Evolutionary conservation across 2,113 vertebrate genomes (phyloP).

Genomic region (Laticauda colubrina): DNA sequence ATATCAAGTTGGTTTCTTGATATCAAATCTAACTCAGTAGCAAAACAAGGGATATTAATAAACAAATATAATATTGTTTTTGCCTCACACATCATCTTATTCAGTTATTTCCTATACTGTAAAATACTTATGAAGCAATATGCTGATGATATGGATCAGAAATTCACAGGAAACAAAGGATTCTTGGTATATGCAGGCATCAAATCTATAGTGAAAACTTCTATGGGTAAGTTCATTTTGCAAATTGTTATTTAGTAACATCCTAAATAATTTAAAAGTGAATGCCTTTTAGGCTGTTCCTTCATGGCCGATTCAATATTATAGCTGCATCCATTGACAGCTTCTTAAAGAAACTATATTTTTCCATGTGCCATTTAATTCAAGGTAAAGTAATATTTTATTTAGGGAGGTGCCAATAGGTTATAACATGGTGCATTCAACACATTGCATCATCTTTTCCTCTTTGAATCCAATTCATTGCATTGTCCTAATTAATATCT

Average conservation of each 20-base stretch:
- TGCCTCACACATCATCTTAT: background rate
- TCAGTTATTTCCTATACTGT: slow-evolving; percentile 81
- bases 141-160: slow-evolving; percentile 91
- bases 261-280: background rate
- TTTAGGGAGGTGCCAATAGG: background rate
- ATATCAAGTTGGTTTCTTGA: background rate
- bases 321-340: background rate
- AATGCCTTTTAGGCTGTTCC: background rate
- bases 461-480: background rate
- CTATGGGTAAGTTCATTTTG: slow-evolving; percentile 81
- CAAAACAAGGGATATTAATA: background rate
- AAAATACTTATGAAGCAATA: slow-evolving; percentile 98
- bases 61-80: background rate
- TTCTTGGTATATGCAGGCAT: slow-evolving; percentile 92
- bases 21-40: background rate
- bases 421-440: background rate
- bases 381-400: background rate
- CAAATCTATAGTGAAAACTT: slow-evolving; percentile 93
- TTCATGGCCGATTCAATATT: background rate
- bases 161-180: slow-evolving; percentile 87
- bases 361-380: background rate
- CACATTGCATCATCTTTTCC: background rate
- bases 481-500: background rate
- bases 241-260: slow-evolving; percentile 17
- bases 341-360: background rate